Conservation (phyloP, 1,140 invertebrate species). For the Plodia interpunctella region DNA sequence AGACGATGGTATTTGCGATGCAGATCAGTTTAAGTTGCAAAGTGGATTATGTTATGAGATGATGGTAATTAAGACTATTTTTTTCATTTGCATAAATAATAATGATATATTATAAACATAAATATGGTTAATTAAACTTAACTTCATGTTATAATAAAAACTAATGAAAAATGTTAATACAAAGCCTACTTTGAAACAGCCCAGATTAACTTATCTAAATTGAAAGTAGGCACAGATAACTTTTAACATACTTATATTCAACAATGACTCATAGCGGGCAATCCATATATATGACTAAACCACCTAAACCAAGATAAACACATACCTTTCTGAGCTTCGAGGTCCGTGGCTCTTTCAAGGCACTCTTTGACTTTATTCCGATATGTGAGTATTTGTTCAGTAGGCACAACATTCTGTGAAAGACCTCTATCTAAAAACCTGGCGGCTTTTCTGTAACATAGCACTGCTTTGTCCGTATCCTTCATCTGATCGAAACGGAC, state of each 20-base stretch:
- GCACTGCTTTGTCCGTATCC: constrained; percentile 60
- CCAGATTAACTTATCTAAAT: too few relatives aligned
- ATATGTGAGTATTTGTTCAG: constrained; percentile 47
- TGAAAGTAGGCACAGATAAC: not conserved
- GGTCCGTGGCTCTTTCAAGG: constrained; percentile 47
- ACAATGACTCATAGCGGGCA: not conserved
- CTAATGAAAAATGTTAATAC: too few relatives aligned
- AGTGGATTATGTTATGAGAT: too few relatives aligned
- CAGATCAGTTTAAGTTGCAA: too few relatives aligned
- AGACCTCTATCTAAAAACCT: constrained; percentile 47
- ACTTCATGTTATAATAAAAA: too few relatives aligned
- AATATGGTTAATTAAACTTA: too few relatives aligned
- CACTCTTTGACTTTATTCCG: constrained; percentile 59
- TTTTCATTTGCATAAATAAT: too few relatives aligned
- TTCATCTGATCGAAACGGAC: constrained; percentile 57
- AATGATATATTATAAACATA: too few relatives aligned
- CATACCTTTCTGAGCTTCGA: constrained; percentile 59
- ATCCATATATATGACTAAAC: not conserved
- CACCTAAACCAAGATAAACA: not conserved
- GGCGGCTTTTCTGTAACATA: constrained; percentile 64
- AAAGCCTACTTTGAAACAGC: too few relatives aligned
- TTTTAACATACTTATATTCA: too few relatives aligned
- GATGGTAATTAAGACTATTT: too few relatives aligned
- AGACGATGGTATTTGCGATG: too few relatives aligned
- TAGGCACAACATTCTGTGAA: constrained; percentile 34